Base-by-base conservation (phyloP, 2,113 vertebrate genomes). In the Setophaga petechia region DNA sequence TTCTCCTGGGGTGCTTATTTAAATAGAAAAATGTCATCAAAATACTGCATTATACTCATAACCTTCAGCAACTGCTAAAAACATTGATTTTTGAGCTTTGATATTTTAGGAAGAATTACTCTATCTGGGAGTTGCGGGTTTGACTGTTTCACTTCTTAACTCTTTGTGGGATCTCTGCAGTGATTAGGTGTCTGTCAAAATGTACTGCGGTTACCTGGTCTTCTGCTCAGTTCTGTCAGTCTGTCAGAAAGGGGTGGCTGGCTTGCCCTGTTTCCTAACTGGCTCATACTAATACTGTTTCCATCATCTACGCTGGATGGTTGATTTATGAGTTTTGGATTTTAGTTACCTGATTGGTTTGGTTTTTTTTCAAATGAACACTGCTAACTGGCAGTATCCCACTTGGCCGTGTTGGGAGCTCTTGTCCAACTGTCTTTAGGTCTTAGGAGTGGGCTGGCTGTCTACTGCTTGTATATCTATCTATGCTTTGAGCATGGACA, bases 31-130 rank as follows among this genome's bases (percentile, higher is more conserved):
- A 67, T 19, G 18, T 77, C 87, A 93, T 62, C 47, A 84, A 73
- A 93, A 92, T 92, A 39, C 65, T 87, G 41, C 62, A 76, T 5
- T 2, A 30, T 89, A 54, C 54, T 61, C 49, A 37, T 85, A 95
- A 89, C 54, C 71, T 87, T 93, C 77, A 91, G 62, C 55, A 81
- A 35, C n/a, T 85, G 37, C 71, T 91, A 87, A 76, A 91, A 95
- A 83, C 35, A 28, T 62, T 85, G 54, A 85, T 85, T 95, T 84
- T 84, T 79, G 58, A 76, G 54, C 37, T 95, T 93, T 84, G 84
- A 58, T 80, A 52, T 95, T 94, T 84, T 39, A 41, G 66, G 66
- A 89, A 82, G 25, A 76, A 54, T 72, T 86, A 49, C 27, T 76
- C 61, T 4, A 0, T 41, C 49, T 66, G 63, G 77, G 54, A 94